phyloP scores from a whole-genome alignment of 2,888 invertebrate genomes.

The Rhaphigaster nebulosa region DNA sequence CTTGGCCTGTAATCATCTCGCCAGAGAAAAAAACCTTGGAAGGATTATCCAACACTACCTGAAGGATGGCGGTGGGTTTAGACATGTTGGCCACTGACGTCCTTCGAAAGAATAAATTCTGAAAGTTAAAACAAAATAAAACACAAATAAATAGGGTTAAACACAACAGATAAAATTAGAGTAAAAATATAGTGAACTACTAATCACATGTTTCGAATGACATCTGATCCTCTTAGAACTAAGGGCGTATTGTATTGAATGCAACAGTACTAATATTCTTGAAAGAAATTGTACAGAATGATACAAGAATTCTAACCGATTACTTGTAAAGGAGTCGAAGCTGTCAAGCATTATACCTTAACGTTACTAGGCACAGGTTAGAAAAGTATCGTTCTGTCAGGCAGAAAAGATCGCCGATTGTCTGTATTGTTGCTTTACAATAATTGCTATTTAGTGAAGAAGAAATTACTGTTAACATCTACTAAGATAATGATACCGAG shows the following conservation, averaged over 20 bases:
- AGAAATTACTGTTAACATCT: no score
- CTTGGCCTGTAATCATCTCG: constrained; percentile 1
- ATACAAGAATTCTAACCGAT: not conserved
- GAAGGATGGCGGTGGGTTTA: not conserved
- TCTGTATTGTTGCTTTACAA: no score
- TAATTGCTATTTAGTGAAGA: no score
- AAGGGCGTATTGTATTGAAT: not conserved
- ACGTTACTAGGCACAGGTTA: not conserved
- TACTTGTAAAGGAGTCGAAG: not conserved
- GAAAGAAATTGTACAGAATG: not conserved
- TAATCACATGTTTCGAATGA: not conserved
- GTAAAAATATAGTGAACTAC: not conserved
- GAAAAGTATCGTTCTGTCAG: not conserved
- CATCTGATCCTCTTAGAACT: constrained; percentile 3
- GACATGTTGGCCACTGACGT: not conserved
- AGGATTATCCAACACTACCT: constrained; percentile 16
- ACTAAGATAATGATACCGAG: no score
- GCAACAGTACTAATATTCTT: not conserved
- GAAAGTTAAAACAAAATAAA: constrained; percentile 44
- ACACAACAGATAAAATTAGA: not conserved
- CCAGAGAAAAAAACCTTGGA: constrained; percentile 35
- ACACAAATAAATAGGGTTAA: constrained; percentile 31
- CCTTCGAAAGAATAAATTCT: not conserved
- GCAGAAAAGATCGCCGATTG: no score
- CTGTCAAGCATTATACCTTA: not conserved